phyloP scores from a whole-genome alignment of 2,113 vertebrate species.

The Myxocyprinus asiaticus region DNA sequence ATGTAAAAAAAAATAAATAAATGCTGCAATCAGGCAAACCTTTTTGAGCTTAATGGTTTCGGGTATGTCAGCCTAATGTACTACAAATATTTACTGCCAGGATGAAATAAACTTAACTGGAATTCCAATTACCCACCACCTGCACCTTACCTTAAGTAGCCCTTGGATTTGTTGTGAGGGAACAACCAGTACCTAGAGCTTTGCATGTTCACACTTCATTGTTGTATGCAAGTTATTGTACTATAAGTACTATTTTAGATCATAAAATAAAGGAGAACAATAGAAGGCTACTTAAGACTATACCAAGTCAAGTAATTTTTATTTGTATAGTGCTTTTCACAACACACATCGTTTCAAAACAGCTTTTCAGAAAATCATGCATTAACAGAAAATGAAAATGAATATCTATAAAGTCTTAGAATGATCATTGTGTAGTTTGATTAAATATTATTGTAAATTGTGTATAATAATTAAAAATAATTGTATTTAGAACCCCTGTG shows the following conservation, averaged over 20 bases:
- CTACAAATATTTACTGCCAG: not conserved
- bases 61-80: constrained; percentile 25
- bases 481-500: no score
- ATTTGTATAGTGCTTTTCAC: no score
- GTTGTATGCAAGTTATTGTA: not conserved
- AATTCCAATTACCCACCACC: not conserved
- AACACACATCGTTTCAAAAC: no score
- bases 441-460: no score
- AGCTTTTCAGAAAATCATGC: no score
- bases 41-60: constrained; percentile 48
- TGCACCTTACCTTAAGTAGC: constrained; percentile 14
- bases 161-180: constrained; percentile 33
- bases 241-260: constrained; percentile 10
- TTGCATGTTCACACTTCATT: constrained; percentile 2
- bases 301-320: no score
- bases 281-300: no score
- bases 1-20: no score
- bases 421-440: no score
- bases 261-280: not conserved
- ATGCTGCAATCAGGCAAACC: constrained; percentile 36
- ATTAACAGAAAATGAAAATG: no score
- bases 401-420: no score
- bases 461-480: no score
- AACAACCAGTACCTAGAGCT: not conserved
- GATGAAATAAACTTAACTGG: constrained; percentile 17